phyloP scores from a whole-genome alignment of 1,140 invertebrate genomes.

The Amphibalanus amphitrite region DNA sequence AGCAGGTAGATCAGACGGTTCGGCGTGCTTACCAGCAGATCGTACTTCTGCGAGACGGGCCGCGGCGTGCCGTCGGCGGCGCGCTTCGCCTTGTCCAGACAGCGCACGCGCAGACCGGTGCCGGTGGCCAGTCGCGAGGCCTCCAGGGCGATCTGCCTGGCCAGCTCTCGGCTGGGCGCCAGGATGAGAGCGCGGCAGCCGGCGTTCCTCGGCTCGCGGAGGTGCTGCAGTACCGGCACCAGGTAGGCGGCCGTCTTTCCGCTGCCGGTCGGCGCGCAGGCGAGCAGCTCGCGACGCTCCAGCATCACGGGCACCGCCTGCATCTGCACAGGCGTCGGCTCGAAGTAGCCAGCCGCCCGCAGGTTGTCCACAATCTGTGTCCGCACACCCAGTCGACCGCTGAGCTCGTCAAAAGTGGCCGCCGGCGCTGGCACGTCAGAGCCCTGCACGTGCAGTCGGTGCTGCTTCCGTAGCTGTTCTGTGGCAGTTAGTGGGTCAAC shows the following conservation, averaged over 20 bases:
- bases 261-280: conserved; percentile 84
- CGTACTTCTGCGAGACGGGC: conserved; percentile 29
- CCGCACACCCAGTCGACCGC: conserved; percentile 34
- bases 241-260: conserved; percentile 62
- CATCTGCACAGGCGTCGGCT: conserved; percentile 86
- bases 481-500: background rate
- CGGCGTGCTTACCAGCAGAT: conserved; percentile 93
- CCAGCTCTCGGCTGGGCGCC: conserved; percentile 81
- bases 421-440: background rate
- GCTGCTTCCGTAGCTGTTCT: background rate
- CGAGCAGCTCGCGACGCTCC: conserved; percentile 61
- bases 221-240: conserved; percentile 53
- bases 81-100: too few relatives aligned
- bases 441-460: background rate
- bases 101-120: background rate
- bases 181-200: conserved; percentile 72
- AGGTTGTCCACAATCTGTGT: conserved; percentile 52
- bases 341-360: conserved; percentile 45
- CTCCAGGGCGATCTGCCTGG: conserved; percentile 54
- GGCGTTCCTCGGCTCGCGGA: conserved; percentile 34
- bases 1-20: conserved; percentile 76
- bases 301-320: conserved; percentile 81
- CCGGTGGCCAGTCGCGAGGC: background rate
- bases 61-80: background rate
- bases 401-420: conserved; percentile 30